Percentiles rank a stretch among this genome's conserved stretches.
Conservation (phyloP, 2,113 vertebrate species). For the Clarias macrocephalus region DNA sequence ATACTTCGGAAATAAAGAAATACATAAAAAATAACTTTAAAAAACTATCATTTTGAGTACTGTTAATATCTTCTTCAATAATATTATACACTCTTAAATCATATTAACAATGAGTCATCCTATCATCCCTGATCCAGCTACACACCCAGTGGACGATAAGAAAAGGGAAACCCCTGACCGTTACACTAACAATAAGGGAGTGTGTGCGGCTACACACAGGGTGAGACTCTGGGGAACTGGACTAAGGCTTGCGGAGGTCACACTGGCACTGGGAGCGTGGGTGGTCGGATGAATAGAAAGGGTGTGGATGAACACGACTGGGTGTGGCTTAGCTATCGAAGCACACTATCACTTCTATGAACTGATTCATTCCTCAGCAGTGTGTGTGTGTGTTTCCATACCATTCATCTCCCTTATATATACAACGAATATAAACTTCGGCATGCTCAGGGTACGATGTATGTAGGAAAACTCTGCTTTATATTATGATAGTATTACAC, state of each 20-base stretch:
- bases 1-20: too few species aligned
- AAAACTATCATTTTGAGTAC: neutral
- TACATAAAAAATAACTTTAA: neutral
- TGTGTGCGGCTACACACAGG: neutral
- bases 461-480: neutral
- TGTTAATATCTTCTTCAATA: neutral
- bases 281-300: neutral
- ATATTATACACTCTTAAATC: neutral
- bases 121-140: neutral
- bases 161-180: neutral
- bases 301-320: constrained; percentile 1
- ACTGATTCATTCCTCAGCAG: neutral
- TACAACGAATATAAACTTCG: neutral
- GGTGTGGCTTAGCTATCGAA: constrained; percentile 21
- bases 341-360: neutral
- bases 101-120: neutral
- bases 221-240: neutral
- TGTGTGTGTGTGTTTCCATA: constrained; percentile 14
- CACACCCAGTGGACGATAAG: neutral
- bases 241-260: neutral
- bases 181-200: constrained; percentile 10
- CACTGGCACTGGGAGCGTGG: neutral
- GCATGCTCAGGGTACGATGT: neutral
- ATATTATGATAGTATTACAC: neutral
- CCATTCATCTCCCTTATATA: constrained; percentile 6